Percentiles rank a stretch among this genome's conserved stretches.
These are phyloP conservation scores for Phoxinus phoxinus DNA, from an alignment of 2,113 vertebrate genomes.

Conservation along the genomic window DNA sequence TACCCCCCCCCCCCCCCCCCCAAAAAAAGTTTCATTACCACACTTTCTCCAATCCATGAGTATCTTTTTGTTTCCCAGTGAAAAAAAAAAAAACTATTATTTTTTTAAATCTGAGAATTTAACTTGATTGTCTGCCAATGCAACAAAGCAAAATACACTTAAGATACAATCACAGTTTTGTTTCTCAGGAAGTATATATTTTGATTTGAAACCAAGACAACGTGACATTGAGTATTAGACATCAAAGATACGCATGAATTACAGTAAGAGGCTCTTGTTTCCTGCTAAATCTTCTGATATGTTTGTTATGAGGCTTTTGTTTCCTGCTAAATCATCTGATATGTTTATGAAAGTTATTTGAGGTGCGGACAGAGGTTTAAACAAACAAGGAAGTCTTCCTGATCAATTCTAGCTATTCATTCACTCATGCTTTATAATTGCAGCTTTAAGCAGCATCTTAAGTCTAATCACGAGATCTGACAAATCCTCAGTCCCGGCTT, in stretches of 20 bases:
- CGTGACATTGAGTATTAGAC: background rate
- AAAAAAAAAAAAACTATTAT: no score
- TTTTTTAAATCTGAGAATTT: no score
- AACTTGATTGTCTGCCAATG: background rate
- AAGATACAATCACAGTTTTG: background rate
- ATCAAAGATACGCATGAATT: background rate
- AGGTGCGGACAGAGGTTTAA: background rate
- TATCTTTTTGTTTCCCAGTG: background rate
- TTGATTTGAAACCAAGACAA: background rate
- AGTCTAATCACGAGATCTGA: constrained; percentile 1
- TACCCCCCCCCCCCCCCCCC: no score
- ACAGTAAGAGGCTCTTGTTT: background rate
- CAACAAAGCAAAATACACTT: background rate
- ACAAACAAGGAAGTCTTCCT: background rate
- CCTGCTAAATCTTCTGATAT: background rate
- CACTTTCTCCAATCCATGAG: background rate
- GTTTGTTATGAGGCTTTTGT: background rate
- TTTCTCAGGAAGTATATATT: background rate
- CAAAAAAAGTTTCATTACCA: background rate
- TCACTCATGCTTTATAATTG: background rate
- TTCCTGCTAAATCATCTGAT: background rate
- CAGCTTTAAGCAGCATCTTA: background rate
- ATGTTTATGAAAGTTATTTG: background rate
- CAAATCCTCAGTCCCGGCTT: background rate
- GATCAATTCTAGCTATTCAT: background rate